phyloP scores from a whole-genome alignment of 2,113 vertebrate genomes.

The Baryphthengus martii region DNA sequence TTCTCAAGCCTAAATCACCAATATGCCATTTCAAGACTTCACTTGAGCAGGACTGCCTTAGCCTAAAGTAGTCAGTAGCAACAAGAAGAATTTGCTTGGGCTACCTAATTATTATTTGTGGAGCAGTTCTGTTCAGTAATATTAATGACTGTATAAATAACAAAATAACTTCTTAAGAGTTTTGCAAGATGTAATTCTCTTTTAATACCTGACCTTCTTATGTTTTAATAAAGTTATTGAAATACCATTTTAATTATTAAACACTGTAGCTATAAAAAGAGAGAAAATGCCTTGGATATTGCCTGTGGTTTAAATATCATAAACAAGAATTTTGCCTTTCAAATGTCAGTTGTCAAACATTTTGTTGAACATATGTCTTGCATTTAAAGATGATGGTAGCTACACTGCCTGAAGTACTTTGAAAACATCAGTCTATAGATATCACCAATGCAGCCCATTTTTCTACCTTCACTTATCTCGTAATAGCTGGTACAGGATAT shows the following conservation, averaged over 20 bases:
- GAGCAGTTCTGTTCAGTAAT: neutral
- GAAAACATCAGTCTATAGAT: neutral
- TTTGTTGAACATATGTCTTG: neutral
- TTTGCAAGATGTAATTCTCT: slow-evolving; percentile 20
- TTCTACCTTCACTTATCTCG: neutral
- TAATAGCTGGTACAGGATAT: neutral
- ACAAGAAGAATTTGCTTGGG: neutral
- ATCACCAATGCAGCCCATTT: neutral
- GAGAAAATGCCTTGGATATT: neutral
- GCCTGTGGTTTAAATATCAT: neutral
- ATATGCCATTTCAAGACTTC: neutral
- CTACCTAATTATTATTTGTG: neutral
- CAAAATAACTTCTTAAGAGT: slow-evolving; percentile 2
- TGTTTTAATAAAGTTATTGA: neutral
- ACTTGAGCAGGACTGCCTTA: neutral
- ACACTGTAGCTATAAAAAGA: neutral
- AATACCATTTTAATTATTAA: slow-evolving; percentile 48
- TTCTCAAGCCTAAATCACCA: neutral
- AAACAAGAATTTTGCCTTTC: slow-evolving; percentile 26
- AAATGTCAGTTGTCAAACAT: slow-evolving; percentile 22
- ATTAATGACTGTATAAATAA: slow-evolving; percentile 56
- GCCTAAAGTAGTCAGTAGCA: neutral
- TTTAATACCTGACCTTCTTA: slow-evolving; percentile 32
- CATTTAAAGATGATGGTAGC: neutral
- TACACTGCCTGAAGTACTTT: neutral